A percentile compares a stretch with the other conserved stretches of the same genome.
Evolutionary conservation across 2,888 invertebrate genomes (phyloP).

Genomic region (Andrena hattorfiana): DNA sequence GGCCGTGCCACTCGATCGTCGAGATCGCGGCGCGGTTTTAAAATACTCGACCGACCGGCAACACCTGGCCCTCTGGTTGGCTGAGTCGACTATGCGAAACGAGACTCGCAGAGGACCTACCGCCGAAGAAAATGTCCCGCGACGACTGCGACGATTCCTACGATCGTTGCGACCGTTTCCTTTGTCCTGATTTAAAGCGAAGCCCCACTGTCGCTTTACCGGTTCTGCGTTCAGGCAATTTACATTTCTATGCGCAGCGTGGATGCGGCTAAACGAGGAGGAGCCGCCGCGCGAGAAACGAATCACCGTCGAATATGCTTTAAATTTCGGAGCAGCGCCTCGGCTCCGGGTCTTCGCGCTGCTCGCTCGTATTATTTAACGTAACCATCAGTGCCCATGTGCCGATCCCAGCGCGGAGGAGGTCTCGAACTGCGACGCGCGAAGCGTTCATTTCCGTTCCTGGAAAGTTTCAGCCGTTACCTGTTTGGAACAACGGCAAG

Average conservation of each 20-base stretch:
- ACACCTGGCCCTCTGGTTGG: conserved; percentile 17
- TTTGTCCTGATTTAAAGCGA: too few species aligned
- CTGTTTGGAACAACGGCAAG: not conserved
- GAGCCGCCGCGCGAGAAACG: not conserved
- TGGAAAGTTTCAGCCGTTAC: not conserved
- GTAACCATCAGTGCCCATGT: too few species aligned
- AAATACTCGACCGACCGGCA: conserved; percentile 60
- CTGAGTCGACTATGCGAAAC: conserved; percentile 4
- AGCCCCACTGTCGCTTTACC: too few species aligned
- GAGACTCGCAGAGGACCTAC: not conserved
- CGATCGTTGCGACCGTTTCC: too few species aligned
- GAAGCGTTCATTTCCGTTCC: not conserved
- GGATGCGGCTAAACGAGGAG: too few species aligned
- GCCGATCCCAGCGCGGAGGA: too few species aligned
- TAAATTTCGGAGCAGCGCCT: too few species aligned
- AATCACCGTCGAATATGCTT: not conserved
- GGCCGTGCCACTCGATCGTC: conserved; percentile 66
- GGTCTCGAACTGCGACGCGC: not conserved
- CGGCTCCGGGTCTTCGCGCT: too few species aligned
- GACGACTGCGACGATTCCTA: not conserved
- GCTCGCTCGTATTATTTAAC: too few species aligned
- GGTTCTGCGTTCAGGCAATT: too few species aligned
- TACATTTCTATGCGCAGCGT: too few species aligned
- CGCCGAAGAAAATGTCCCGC: not conserved
- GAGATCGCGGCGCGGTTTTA: conserved; percentile 68